Conservation (phyloP, 2,888 invertebrate genomes). For the Heliconius sara region DNA sequence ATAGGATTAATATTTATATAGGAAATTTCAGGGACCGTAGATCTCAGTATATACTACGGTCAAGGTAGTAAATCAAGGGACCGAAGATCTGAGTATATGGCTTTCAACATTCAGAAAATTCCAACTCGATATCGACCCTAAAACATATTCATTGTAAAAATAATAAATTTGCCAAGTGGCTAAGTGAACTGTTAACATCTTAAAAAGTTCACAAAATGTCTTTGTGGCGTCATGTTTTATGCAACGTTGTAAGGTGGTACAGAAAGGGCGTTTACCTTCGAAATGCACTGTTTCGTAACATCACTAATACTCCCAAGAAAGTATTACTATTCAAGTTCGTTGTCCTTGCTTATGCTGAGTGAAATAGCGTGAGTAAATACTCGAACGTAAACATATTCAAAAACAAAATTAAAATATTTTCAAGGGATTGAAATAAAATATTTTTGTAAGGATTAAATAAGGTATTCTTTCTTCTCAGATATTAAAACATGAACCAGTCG, state of each 20-base stretch:
- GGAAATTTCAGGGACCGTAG: no score
- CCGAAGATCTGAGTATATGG: no score
- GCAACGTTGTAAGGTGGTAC: not conserved
- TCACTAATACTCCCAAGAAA: conserved; percentile 51
- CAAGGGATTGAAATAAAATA: not conserved
- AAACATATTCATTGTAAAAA: no score
- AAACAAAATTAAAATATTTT: conserved; percentile 12
- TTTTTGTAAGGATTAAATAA: conserved; percentile 1
- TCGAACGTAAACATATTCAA: conserved; percentile 17
- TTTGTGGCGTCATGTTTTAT: not conserved
- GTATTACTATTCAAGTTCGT: conserved; percentile 66
- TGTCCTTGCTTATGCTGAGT: conserved; percentile 56
- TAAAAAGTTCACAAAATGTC: not conserved
- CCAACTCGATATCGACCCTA: no score
- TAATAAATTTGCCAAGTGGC: no score
- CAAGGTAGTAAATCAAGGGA: no score
- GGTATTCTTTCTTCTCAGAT: not conserved
- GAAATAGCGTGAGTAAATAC: conserved; percentile 44
- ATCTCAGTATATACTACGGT: no score
- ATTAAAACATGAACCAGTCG: no score
- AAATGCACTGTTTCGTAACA: conserved; percentile 38
- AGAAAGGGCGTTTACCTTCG: conserved; percentile 41
- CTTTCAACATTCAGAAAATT: no score
- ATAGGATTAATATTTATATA: no score
- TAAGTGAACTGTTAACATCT: not conserved